A percentile compares a stretch with the other conserved stretches of the same genome.
Conservation (phyloP, 35 echinoderm and acorn worm genomes). For the Stichopus chloronotus region DNA sequence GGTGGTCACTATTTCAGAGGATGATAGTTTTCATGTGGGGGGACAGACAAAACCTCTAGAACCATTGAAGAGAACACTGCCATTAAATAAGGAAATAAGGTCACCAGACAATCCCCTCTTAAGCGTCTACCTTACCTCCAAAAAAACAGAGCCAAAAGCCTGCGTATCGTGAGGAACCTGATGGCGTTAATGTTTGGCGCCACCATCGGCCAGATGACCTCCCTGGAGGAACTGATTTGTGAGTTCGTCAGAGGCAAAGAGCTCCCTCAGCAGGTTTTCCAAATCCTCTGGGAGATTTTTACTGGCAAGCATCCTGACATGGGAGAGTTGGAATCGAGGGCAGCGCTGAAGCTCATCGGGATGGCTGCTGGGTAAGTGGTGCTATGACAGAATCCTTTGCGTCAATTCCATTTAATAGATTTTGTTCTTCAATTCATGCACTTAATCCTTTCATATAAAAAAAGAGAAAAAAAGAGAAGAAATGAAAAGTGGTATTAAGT, state of each 20-base stretch:
- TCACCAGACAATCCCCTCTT: no score
- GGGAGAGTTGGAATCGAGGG: conserved; percentile 74
- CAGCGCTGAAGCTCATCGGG: conserved; percentile 78
- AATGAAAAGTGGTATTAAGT: no score
- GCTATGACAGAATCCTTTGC: background rate
- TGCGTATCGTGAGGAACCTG: conserved; percentile 85
- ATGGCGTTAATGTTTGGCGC: conserved; percentile 84
- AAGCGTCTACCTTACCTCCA: no score
- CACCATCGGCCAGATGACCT: conserved; percentile 89
- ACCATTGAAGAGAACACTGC: no score
- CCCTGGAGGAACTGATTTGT: conserved; percentile 86
- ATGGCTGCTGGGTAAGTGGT: conserved; percentile 90
- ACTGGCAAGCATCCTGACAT: conserved; percentile 84
- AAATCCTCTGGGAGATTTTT: conserved; percentile 96
- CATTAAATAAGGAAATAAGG: no score
- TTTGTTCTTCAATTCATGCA: no score
- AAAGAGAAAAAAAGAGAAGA: no score
- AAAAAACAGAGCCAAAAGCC: conserved; percentile 64
- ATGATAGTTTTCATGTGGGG: no score
- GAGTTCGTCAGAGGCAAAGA: conserved; percentile 88
- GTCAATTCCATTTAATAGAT: no score
- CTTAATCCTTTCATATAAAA: no score
- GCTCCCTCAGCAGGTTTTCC: conserved; percentile 75
- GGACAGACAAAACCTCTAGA: no score
- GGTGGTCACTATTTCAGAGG: no score